Evolutionary conservation across 23 tunicate species (phyloP), one percentile per base, ranked within the genome.

Genomic region (Diplosoma virens): DNA sequence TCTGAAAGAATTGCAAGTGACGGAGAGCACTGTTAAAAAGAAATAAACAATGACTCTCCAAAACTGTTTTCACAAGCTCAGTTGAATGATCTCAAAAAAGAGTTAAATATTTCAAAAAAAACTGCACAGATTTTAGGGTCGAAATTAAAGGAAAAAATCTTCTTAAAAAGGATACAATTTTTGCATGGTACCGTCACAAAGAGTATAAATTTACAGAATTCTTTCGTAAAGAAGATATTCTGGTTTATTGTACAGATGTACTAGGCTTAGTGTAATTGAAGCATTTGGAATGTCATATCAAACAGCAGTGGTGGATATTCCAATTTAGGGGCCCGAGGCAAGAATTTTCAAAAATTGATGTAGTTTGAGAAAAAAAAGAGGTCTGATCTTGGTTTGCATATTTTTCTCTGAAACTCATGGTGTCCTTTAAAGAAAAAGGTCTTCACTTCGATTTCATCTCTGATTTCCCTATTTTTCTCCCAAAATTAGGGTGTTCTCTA

Each of bases 41-140:
- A 47, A 47, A 48, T 47, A 72, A 23, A 72, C 34, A 17, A 72
- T 72, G 60, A 11, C 61, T 21, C 33, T 72, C 78, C 78, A 61
- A 47, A 47, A 35, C 61, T 48, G 33, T 72, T 72, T 47, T 72
- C 78, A 18, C 70, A 59, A 59, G 31, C 68, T 32, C 52, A 35
- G 29, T 32, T 76, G 28, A 58, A 76, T 1, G 70, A 76, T 33
- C 70, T 76, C 53, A 59, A 29, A 41, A 53, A 36, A 54, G 79
- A 73, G n/a, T 24, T 48, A 9, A 25, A 53, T 33, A 53, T 59
- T 35, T 76, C 69, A 33, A 76, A 76, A 0, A 28, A 76, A 59
- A 36, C 50, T 32, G 81, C 50, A 76, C 53, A 76, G 33, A 26
- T 76, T 58, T 59, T 76, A 22, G 55, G 29, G 28, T 76, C 81